These are phyloP conservation scores for Steinernema khuongi DNA, from an alignment of 1,140 invertebrate genomes.

Conservation along the genomic window DNA sequence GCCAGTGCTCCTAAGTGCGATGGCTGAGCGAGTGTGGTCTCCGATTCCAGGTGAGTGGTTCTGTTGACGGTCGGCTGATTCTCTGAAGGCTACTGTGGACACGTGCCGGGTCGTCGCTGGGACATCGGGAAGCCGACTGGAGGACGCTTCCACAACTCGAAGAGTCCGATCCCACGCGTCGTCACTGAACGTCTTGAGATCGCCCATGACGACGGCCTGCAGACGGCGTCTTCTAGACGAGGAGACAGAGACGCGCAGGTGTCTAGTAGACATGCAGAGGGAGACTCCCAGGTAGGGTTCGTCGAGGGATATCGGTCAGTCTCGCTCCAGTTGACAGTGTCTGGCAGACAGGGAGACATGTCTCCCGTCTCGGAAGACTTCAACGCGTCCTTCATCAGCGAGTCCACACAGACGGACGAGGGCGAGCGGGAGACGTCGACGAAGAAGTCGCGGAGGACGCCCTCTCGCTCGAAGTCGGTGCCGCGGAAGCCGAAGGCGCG, in stretches of 20 bases:
- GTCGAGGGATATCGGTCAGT: too few species aligned
- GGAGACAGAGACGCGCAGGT: too few species aligned
- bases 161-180: not conserved
- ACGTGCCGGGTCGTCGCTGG: not conserved
- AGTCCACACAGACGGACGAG: not conserved
- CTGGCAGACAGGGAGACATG: too few species aligned
- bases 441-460: not conserved
- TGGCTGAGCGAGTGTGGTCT: not conserved
- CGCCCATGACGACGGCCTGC: not conserved
- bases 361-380: not conserved
- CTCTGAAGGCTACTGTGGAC: not conserved
- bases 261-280: too few species aligned
- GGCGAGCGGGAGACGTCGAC: not conserved
- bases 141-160: not conserved
- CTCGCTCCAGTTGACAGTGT: too few species aligned
- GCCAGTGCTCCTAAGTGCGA: too few species aligned
- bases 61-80: not conserved
- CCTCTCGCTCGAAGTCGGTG: not conserved
- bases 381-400: slow-evolving; percentile 5
- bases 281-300: too few species aligned
- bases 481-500: not conserved
- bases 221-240: too few species aligned
- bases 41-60: not conserved
- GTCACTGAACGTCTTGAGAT: not conserved
- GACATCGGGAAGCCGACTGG: not conserved